Evolutionary conservation across 2,888 invertebrate species (phyloP), one percentile per base, ranked within the genome.

Genomic region (Macrosoma leucophasiata): DNA sequence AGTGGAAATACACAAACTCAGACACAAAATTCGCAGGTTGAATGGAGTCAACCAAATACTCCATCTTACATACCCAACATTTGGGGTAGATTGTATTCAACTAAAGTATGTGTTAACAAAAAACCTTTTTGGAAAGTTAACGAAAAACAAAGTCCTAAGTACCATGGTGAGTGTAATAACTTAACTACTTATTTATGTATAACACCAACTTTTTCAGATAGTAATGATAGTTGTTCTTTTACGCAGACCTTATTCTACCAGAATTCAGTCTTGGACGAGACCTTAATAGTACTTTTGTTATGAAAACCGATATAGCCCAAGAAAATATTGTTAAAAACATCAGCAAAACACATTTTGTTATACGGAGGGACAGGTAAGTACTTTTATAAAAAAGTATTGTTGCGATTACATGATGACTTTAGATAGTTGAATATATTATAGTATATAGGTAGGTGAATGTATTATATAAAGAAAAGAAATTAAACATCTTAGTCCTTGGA

Each of bases 291-390:
- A 81, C 86, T 30, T 78, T 87, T 49, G 50, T 64, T n/a, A 61
- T 89, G 39, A 84, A 63, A 22, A 72, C 62, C 29, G 67, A 72
- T 1, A 76, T 75, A 8, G 58, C 88, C 3, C 73, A 74, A 13
- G 63, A 70, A 13, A 75, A 69, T 33, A 69, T 79, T 8, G 61
- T 88, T 1, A 71, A 65, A 36, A 86, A 77, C 48, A 74, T 91
- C 9, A 91, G 91, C 59, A 91, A 90, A 62, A 58, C 73, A 25
- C 91, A 91, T 46, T 90, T 91, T 59, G 45, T 58, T 5, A 87
- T 91, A 25, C 75, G 50, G 12, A 76, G 85, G 48, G 86, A 85
- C 24, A n/a, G n/a, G 85, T 85, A 62, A 74, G 82, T 77, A 50
- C 10, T 13, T n/a, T n/a, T n/a, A n/a, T n/a, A n/a, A n/a, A n/a